phyloP scores from a whole-genome alignment of 2,888 invertebrate species.

The Antheraea assamensis region DNA sequence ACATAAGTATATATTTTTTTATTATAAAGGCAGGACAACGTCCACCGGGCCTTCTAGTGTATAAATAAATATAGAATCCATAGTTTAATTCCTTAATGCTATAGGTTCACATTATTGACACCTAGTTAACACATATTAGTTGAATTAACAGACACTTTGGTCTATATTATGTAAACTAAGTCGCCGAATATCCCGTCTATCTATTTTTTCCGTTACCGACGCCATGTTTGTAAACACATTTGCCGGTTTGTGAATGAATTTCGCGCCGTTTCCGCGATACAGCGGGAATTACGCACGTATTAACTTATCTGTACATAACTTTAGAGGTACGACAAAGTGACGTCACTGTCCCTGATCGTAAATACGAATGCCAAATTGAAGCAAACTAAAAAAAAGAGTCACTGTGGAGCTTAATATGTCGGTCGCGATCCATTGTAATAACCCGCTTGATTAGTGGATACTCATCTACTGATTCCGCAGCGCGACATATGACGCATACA shows the following conservation, averaged over 20 bases:
- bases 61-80: not conserved
- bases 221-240: conserved; percentile 74
- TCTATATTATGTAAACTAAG: conserved; percentile 77
- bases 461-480: no score
- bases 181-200: conserved; percentile 69
- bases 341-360: no score
- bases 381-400: no score
- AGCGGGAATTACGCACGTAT: conserved; percentile 50
- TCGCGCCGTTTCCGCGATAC: conserved; percentile 73
- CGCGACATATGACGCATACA: no score
- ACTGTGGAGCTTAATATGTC: no score
- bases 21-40: no score
- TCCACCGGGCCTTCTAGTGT: no score
- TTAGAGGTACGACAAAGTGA: not conserved
- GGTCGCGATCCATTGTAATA: no score
- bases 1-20: no score
- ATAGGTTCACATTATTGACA: not conserved
- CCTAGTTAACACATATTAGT: conserved; percentile 1
- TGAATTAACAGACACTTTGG: conserved; percentile 23
- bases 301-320: not conserved
- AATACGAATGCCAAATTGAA: no score
- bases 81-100: not conserved
- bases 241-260: conserved; percentile 76
- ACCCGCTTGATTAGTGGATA: no score
- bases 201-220: conserved; percentile 75